Evolutionary conservation across 2,888 invertebrate species (phyloP).

Genomic region (Andrena trimmerana): DNA sequence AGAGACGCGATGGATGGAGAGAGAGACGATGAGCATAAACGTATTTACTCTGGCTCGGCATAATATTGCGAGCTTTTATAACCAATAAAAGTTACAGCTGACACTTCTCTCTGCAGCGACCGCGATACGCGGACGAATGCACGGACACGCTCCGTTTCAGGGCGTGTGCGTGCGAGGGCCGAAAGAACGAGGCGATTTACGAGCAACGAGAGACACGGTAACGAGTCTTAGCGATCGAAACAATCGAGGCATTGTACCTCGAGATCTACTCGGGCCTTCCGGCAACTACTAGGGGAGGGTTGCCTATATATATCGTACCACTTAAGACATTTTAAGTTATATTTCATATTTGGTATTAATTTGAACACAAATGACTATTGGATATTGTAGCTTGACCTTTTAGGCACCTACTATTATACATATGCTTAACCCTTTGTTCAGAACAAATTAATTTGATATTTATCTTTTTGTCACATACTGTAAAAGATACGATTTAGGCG

Average conservation of each 20-base stretch:
- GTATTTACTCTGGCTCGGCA: slow-evolving; percentile 81
- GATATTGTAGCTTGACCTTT: too few species aligned
- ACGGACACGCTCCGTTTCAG: slow-evolving; percentile 56
- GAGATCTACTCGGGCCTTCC: slow-evolving; percentile 59
- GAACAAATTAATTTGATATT: too few species aligned
- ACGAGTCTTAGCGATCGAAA: slow-evolving; percentile 66
- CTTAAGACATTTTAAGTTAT: too few species aligned
- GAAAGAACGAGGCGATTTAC: slow-evolving; percentile 70
- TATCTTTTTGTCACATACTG: too few species aligned
- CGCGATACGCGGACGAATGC: slow-evolving; percentile 70
- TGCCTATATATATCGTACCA: too few species aligned
- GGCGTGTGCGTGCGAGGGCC: slow-evolving; percentile 2
- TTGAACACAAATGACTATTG: too few species aligned
- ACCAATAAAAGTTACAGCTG: slow-evolving; percentile 83
- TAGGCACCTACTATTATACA: too few species aligned
- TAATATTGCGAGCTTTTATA: slow-evolving; percentile 82
- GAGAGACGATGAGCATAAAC: slow-evolving; percentile 71
- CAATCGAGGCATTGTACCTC: slow-evolving; percentile 67
- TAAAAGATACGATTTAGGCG: too few species aligned
- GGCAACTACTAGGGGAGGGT: not conserved
- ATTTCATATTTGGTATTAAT: too few species aligned
- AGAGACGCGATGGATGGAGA: slow-evolving; percentile 27
- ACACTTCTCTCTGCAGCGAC: slow-evolving; percentile 75
- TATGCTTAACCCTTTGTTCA: too few species aligned
- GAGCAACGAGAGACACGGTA: slow-evolving; percentile 70